Conservation (phyloP, 2,797 vertebrate genomes). For the Centroberyx gerrardi region DNA sequence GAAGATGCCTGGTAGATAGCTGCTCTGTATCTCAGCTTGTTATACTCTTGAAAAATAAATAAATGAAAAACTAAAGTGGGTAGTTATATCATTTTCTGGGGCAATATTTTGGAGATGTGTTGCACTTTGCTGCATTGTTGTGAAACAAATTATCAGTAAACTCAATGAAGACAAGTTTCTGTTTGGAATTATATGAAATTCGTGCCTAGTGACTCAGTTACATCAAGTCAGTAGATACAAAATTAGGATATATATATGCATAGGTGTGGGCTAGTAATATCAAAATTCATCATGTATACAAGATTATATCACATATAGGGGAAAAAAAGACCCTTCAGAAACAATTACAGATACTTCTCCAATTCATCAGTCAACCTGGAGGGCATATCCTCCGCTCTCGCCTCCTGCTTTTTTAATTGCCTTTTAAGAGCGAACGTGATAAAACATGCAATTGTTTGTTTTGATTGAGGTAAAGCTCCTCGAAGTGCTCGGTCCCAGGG, state of each 20-base stretch:
- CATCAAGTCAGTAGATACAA: too few relatives aligned
- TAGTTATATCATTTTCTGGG: too few relatives aligned
- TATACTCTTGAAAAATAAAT: too few relatives aligned
- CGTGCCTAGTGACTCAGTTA: not conserved
- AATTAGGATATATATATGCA: not conserved
- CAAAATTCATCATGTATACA: not conserved
- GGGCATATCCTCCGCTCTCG: slow-evolving; percentile 15
- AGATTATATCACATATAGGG: not conserved
- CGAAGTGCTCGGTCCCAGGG: slow-evolving; percentile 28
- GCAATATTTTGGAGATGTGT: too few relatives aligned
- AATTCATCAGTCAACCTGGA: slow-evolving; percentile 24
- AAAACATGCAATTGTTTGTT: slow-evolving; percentile 38
- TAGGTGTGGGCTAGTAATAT: not conserved
- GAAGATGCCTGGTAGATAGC: too few relatives aligned
- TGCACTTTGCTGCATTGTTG: too few relatives aligned
- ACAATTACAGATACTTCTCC: not conserved
- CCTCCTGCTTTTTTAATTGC: slow-evolving; percentile 53
- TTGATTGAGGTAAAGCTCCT: slow-evolving; percentile 35
- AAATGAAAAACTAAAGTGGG: too few relatives aligned
- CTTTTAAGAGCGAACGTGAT: slow-evolving; percentile 33
- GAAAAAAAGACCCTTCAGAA: slow-evolving; percentile 2
- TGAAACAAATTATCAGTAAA: too few relatives aligned
- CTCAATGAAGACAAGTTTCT: too few relatives aligned
- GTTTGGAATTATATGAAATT: not conserved
- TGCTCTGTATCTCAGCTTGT: too few relatives aligned